Conservation (phyloP, 2,888 invertebrate species). For the Trachelus tabidus region DNA sequence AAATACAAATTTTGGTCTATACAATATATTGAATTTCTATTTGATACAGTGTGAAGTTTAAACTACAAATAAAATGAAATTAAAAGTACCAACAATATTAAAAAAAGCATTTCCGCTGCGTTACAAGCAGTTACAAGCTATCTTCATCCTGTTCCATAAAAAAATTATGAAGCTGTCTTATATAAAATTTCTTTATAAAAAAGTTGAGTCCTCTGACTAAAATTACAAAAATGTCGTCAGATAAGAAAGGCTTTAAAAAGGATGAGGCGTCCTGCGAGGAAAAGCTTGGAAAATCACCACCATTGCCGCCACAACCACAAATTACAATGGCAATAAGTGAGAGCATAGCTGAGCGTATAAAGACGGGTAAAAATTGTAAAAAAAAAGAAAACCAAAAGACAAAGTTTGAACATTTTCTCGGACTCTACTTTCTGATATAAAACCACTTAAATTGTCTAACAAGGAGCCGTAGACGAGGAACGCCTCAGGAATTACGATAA, state of each 20-base stretch:
- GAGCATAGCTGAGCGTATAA: conserved; percentile 29
- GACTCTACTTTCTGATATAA: neutral
- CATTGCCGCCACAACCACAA: conserved; percentile 13
- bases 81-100: too few relatives aligned
- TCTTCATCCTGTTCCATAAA: too few relatives aligned
- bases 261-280: conserved; percentile 23
- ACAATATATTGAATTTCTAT: too few relatives aligned
- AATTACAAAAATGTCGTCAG: too few relatives aligned
- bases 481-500: conserved; percentile 42
- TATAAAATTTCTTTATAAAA: too few relatives aligned
- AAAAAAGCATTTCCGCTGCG: too few relatives aligned
- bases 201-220: too few relatives aligned
- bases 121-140: too few relatives aligned
- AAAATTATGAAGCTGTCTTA: too few relatives aligned
- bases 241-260: neutral
- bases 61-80: too few relatives aligned
- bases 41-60: too few relatives aligned
- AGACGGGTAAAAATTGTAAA: conserved; percentile 23
- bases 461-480: conserved; percentile 36
- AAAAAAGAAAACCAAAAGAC: neutral
- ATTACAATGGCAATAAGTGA: conserved; percentile 27
- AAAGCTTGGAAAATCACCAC: conserved; percentile 30
- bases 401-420: neutral
- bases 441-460: neutral
- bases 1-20: too few relatives aligned